Percentiles rank a stretch among this genome's conserved stretches.
phyloP scores from a whole-genome alignment of 2,113 vertebrate genomes.

The Brienomyrus longianalis region DNA sequence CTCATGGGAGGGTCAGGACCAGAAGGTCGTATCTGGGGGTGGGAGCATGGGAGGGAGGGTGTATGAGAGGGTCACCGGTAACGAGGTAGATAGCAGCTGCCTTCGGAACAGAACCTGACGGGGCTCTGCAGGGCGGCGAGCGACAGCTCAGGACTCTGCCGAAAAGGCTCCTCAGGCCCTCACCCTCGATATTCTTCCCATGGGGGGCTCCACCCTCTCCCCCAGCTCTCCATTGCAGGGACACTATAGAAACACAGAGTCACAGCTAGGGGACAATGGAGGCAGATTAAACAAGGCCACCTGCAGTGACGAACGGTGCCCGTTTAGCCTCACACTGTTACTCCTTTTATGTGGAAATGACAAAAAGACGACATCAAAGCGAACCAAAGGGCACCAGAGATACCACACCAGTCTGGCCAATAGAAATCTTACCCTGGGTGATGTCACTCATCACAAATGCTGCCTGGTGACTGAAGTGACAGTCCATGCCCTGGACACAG shows the following conservation, averaged over 20 bases:
- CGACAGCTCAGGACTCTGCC: not conserved
- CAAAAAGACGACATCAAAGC: not conserved
- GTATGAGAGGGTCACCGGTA: not conserved
- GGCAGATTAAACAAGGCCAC: not conserved
- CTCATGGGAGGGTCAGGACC: not conserved
- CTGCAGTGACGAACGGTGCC: not conserved
- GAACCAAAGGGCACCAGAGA: not conserved
- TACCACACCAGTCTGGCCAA: not conserved
- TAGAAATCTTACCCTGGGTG: not conserved
- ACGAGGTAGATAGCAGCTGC: not conserved
- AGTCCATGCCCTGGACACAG: not conserved
- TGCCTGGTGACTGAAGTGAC: not conserved
- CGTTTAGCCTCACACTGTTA: not conserved
- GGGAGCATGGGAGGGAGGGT: not conserved
- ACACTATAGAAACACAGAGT: not conserved
- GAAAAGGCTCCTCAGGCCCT: not conserved
- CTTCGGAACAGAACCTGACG: no score
- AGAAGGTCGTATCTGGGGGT: not conserved
- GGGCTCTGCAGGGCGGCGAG: not conserved
- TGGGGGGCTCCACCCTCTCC: not conserved
- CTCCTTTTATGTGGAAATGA: not conserved
- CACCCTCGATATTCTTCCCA: not conserved
- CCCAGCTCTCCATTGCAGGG: not conserved
- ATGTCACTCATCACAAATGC: not conserved
- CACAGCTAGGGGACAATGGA: not conserved